Evolutionary conservation across 1,140 invertebrate genomes (phyloP), one percentile per base, ranked within the genome.

Genomic region (Nixonia krombeini): DNA sequence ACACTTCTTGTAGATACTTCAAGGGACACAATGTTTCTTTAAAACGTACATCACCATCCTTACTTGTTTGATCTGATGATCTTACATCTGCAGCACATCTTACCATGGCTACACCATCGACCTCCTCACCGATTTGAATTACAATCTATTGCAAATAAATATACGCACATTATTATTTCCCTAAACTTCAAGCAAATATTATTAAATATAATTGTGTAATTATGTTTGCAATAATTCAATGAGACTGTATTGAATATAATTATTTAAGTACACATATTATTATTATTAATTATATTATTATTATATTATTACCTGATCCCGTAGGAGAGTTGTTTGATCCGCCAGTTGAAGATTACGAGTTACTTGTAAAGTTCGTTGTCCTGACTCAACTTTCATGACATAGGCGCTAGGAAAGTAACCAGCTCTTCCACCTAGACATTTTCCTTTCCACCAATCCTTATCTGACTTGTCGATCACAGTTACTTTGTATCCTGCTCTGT

Each of bases 361-460:
- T 26, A 94, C 96, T 86, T 97, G 95, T 10, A 96, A 86, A 0
- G 95, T 93, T 73, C 91, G 91, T 80, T 98, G 95, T 4, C 94
- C 94, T 18, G 93, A 91, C 79, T 94, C 93, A 12, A 97, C 84
- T 73, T 93, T 92, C 31, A 94, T 94, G 42, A 96, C 95, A 76
- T 97, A 98, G 69, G 96, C 96, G 35, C 95, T 96, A 1, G 96
- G 96, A 77, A 98, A 97, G 83, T 93, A 97, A 13, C 96, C 96
- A n/a, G 93, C 89, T 71, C 92, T 90, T 9, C 95, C 95, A 10
- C 82, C 81, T 45, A 96, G 87, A 74, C 94, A 96, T 83, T 97
- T 97, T 18, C 96, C 96, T 86, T 96, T 93, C 96, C 96, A 98
- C 96, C 96, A 98, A 75, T 98, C 95, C 9, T 92, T 93, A 82